Base-by-base conservation (phyloP, 2,888 invertebrate genomes). In the Chymomyza amoena region DNA sequence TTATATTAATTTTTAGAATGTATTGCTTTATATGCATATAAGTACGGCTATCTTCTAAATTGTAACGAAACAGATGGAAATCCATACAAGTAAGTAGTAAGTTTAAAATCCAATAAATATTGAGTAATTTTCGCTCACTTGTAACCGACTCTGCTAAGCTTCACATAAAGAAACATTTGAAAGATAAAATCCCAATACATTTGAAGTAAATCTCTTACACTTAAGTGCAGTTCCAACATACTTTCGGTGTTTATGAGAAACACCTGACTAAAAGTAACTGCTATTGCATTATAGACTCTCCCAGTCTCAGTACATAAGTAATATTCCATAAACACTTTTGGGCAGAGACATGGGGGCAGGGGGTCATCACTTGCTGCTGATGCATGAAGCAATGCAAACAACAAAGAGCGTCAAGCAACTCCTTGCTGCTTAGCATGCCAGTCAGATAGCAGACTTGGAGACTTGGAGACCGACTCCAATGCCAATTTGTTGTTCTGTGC, bases 341-440 rank as follows among this genome's bases (percentile, higher is more conserved):
- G 18, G 9, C 54, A 54, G 13, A 18, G 54, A n/a, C 7, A 18
- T 15, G 9, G 20, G 2, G n/a, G n/a, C n/a, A n/a, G n/a, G 10
- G 20, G 18, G 20, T 7, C 9, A n/a, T 9, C 54, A 54, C 54
- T 54, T 54, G 54, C 10, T 20, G 54, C 39, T 45, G 39, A 45
- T 45, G 39, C 39, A 45, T 45, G 76, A 65, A 71, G 62, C 66
- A 51, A 20, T 54, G 61, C 63, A 64, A 59, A 72, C 67, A 61
- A 61, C 57, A 64, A 32, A 54, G 66, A 13, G 20, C 15, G 10
- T 16, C 61, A n/a, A n/a, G n/a, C n/a, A 72, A 66, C 25, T 64
- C 69, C 68, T 68, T 63, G 28, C 77, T 80, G 70, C 66, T 81
- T 83, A 78, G 61, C 79, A 81, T 85, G 84, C 81, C 63, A 52